These are phyloP conservation scores for Hydrolagus colliei DNA, from an alignment of 2,797 vertebrate genomes.

Conservation along the genomic window DNA sequence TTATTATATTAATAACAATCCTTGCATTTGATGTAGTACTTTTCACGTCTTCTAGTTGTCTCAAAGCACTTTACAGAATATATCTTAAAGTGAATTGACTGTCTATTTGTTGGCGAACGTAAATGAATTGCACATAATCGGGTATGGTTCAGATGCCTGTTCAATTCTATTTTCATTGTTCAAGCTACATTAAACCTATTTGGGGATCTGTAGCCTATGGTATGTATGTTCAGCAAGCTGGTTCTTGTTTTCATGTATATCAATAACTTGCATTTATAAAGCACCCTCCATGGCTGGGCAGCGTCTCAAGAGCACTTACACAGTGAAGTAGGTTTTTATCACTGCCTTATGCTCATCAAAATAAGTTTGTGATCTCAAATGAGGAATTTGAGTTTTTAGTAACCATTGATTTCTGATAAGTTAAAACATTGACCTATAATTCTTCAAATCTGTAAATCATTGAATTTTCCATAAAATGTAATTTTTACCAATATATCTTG, in stretches of 20 bases:
- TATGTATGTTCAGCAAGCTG: constrained; percentile 75
- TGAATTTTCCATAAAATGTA: constrained; percentile 83
- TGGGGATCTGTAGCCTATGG: constrained; percentile 35
- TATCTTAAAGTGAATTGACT: too few relatives aligned
- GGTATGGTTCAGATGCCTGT: constrained; percentile 52
- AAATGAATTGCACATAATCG: constrained; percentile 44
- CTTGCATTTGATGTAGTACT: too few relatives aligned
- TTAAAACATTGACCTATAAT: constrained; percentile 60
- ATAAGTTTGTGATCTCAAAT: constrained; percentile 59
- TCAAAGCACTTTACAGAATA: too few relatives aligned
- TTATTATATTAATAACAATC: constrained; percentile 37
- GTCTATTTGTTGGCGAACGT: too few relatives aligned
- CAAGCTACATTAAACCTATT: constrained; percentile 49
- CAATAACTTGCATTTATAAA: too few relatives aligned
- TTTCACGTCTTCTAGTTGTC: too few relatives aligned
- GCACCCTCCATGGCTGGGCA: too few relatives aligned
- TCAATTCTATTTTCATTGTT: constrained; percentile 48
- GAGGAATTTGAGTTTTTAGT: constrained; percentile 63
- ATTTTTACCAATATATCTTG: constrained; percentile 69
- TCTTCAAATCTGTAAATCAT: constrained; percentile 73
- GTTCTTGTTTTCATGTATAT: constrained; percentile 69
- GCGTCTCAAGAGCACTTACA: constrained; percentile 39
- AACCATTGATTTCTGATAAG: constrained; percentile 57
- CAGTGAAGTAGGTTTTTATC: constrained; percentile 51
- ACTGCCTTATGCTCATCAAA: constrained; percentile 62